Evolutionary conservation across 2,113 vertebrate genomes (phyloP), one percentile per base, ranked within the genome.

Genomic region (rat (Rattus norvegicus)): DNA sequence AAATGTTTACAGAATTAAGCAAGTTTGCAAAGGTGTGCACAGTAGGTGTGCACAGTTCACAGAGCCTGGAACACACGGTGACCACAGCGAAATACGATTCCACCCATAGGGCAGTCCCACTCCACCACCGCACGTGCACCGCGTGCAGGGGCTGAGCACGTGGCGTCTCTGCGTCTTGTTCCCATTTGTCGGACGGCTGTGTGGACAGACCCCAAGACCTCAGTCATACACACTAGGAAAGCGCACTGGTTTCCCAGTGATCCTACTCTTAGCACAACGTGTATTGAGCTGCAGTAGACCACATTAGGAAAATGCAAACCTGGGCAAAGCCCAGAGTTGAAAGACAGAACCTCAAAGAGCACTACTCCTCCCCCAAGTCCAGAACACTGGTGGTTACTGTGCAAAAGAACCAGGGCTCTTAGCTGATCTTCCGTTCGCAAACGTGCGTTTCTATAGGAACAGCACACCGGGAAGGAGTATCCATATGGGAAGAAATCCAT

Each of bases 1-100:
- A 47, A 59, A 54, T 65, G 36, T 92, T 7, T 20, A 16, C 8
- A 61, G n/a, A 54, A 76, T 63, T 49, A n/a, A 24, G 69, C 52
- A 75, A 43, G 28, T 91, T 84, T 96, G 92, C 73, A 87, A 24
- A 93, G 11, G 49, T 63, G 39, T 63, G n/a, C 67, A 88, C 20
- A 70, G 43, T 43, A 43, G 43, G 43, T 43, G 43, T 43, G 43
- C 43, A 43, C 43, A 65, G 39, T n/a, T 30, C 39, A 52, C 28
- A 47, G n/a, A 63, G 16, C 12, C 30, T 22, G 52, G 39, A 65
- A 63, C 5, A 49, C 52, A 80, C 76, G 13, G 5, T 2, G 9
- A 10, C 24, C 24, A 36, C 0, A 86, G 8, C 7, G 59, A 14
- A 67, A 72, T 47, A 79, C 10, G 24, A 14, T 26, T 4, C 2